phyloP scores from a whole-genome alignment of 1,140 invertebrate genomes.

The Odontomachus brunneus region DNA sequence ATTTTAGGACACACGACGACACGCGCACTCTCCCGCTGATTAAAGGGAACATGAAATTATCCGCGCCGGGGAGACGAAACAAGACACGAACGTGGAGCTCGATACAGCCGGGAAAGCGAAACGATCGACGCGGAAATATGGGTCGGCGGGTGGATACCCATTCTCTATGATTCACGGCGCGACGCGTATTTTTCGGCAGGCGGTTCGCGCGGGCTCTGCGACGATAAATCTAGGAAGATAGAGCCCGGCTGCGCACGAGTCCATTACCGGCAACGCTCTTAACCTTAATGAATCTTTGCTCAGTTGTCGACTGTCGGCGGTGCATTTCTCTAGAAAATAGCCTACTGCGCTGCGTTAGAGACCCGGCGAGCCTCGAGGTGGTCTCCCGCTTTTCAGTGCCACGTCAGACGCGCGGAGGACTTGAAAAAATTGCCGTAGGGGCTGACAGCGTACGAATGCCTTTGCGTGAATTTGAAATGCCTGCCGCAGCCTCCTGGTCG shows the following conservation, averaged over 20 bases:
- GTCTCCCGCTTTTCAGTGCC: constrained; percentile 1
- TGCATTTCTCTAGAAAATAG: constrained; percentile 63
- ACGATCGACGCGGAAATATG: background rate
- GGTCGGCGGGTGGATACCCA: constrained; percentile 14
- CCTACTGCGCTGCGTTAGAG: background rate
- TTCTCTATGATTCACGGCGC: constrained; percentile 39
- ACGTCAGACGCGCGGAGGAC: background rate
- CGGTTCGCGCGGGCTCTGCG: constrained; percentile 23
- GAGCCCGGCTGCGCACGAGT: constrained; percentile 35
- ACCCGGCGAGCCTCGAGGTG: background rate
- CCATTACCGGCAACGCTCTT: constrained; percentile 64
- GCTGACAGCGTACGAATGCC: background rate
- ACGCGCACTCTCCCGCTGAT: constrained; percentile 6
- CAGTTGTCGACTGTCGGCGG: constrained; percentile 62
- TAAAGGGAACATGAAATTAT: background rate
- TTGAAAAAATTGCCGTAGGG: background rate
- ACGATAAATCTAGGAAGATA: constrained; percentile 63
- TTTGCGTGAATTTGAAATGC: constrained; percentile 20
- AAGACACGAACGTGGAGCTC: too few relatives aligned
- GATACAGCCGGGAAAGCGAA: background rate
- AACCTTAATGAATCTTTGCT: constrained; percentile 76
- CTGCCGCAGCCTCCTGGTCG: background rate
- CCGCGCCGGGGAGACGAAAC: too few relatives aligned
- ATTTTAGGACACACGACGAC: constrained; percentile 38
- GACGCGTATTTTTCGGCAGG: constrained; percentile 12